Conservation (phyloP, 2,797 vertebrate species). For the Microctenopoma stevenorrisi region DNA sequence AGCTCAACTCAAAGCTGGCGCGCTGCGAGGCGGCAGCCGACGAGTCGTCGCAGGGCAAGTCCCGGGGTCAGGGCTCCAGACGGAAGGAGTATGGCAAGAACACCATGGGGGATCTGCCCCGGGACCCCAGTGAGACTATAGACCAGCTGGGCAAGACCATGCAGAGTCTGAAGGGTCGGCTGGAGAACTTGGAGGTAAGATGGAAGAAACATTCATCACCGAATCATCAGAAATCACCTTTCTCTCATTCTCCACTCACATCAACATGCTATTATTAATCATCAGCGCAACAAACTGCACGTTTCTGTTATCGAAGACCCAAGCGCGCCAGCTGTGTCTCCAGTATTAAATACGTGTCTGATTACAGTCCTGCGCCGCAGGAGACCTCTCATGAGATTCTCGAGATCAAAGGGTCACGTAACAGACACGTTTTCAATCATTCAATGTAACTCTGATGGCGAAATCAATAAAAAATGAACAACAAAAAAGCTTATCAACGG, state of each 20-base stretch:
- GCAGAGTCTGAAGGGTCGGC: slow-evolving; percentile 93
- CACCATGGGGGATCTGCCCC: slow-evolving; percentile 96
- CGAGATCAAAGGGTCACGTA: slow-evolving; percentile 66
- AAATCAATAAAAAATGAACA: slow-evolving; percentile 32
- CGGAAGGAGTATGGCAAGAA: slow-evolving; percentile 88
- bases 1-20: slow-evolving; percentile 93
- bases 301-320: neutral
- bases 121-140: slow-evolving; percentile 90
- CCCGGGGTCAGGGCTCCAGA: slow-evolving; percentile 82
- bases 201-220: slow-evolving; percentile 6
- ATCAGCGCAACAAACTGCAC: neutral
- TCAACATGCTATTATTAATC: neutral
- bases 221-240: slow-evolving; percentile 6
- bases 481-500: slow-evolving; percentile 34
- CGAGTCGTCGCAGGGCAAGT: slow-evolving; percentile 82
- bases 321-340: neutral
- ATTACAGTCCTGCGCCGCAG: slow-evolving; percentile 10
- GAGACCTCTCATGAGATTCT: slow-evolving; percentile 2
- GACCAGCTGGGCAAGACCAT: slow-evolving; percentile 96
- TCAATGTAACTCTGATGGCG: neutral
- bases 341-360: neutral
- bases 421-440: slow-evolving; percentile 25
- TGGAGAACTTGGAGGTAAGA: slow-evolving; percentile 94
- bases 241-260: neutral
- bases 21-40: slow-evolving; percentile 89